phyloP scores from a whole-genome alignment of 2,113 vertebrate species.

The Eonycteris spelaea region DNA sequence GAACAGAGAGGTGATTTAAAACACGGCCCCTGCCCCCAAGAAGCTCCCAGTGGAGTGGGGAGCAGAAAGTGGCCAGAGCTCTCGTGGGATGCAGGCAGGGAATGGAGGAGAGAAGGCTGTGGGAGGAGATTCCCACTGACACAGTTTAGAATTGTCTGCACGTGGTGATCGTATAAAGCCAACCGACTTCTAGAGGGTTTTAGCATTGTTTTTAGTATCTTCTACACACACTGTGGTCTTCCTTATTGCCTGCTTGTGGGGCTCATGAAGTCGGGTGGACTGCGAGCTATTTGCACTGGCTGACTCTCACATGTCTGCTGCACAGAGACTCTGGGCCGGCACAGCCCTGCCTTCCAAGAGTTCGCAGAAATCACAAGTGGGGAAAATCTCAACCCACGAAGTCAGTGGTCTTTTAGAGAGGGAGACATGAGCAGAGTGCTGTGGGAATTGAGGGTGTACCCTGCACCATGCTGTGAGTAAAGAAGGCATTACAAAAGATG shows the following conservation, averaged over 20 bases:
- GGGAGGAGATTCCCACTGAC: neutral
- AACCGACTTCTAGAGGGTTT: neutral
- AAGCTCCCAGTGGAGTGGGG: neutral
- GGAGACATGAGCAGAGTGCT: neutral
- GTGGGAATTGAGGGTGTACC: neutral
- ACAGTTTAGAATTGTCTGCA: neutral
- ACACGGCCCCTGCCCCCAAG: too few relatives aligned
- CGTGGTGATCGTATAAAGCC: neutral
- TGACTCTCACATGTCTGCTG: neutral
- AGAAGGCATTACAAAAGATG: neutral
- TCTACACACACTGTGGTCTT: accelerated
- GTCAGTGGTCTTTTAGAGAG: neutral
- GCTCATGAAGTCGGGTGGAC: neutral
- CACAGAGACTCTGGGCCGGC: neutral
- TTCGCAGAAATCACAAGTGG: neutral
- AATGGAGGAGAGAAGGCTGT: accelerated
- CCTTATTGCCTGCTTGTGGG: too few relatives aligned
- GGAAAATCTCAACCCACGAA: neutral
- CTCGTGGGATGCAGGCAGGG: neutral
- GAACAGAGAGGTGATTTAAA: neutral
- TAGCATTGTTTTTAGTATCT: neutral
- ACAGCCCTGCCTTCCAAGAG: neutral
- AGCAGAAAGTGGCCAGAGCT: neutral
- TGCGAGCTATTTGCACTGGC: neutral
- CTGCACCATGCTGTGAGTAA: neutral